Percentiles rank a stretch among this genome's conserved stretches.
Evolutionary conservation across 2,888 invertebrate species (phyloP).

Genomic region (Prosapia bicincta): DNA sequence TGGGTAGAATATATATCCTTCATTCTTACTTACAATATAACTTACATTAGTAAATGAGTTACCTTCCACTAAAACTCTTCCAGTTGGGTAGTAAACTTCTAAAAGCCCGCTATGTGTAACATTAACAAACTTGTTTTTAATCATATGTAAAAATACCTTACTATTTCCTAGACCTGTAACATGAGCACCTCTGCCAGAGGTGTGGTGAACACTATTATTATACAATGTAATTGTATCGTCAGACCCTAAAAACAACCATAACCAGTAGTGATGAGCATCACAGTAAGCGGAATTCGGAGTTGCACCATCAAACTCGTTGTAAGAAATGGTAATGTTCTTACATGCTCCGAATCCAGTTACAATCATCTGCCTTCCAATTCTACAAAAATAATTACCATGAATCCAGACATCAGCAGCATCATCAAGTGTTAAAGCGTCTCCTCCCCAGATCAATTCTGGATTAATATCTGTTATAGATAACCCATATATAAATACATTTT

Average conservation of each 20-base stretch:
- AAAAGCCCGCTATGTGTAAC: background rate
- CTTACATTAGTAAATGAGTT: background rate
- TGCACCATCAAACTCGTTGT: conserved; percentile 13
- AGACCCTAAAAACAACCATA: conserved; percentile 18
- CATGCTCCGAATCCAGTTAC: conserved; percentile 5
- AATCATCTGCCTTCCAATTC: conserved; percentile 20
- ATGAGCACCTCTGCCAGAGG: conserved; percentile 11
- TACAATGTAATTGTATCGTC: conserved; percentile 10
- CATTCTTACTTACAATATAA: background rate
- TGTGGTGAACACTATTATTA: conserved; percentile 12
- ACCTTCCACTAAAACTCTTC: conserved; percentile 1
- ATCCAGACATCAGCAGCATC: background rate
- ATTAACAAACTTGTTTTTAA: conserved; percentile 3
- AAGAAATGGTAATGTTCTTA: background rate
- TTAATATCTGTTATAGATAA: conserved; percentile 20
- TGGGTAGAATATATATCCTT: background rate
- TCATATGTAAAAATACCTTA: background rate
- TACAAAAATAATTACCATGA: conserved; percentile 5
- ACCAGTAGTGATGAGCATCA: conserved; percentile 20
- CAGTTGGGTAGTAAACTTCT: background rate
- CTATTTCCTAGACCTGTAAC: background rate
- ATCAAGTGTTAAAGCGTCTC: conserved; percentile 5
- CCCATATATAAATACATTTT: conserved; percentile 9
- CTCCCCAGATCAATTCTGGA: conserved; percentile 20
- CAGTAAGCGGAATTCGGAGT: conserved; percentile 13